phyloP scores from a whole-genome alignment of 2,113 vertebrate genomes.

The Phocoena sinus region DNA sequence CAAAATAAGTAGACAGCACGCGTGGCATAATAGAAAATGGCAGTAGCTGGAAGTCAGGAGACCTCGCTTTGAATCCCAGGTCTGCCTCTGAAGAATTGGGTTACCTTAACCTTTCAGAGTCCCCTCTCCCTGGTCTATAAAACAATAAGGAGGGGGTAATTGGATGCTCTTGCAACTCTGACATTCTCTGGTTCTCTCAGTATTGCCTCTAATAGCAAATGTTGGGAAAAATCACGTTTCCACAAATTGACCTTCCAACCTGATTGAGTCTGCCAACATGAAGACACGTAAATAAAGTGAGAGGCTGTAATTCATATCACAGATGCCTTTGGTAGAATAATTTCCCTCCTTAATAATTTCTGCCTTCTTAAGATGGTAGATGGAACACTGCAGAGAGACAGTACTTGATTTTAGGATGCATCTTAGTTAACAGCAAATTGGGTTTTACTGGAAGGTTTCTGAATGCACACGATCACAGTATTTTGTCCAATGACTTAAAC shows the following conservation, averaged over 20 bases:
- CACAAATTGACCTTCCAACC: slow-evolving; percentile 27
- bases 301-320: not conserved
- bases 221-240: slow-evolving; percentile 28
- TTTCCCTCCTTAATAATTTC: not conserved
- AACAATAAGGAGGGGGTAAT: not conserved
- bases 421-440: slow-evolving; percentile 4
- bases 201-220: not conserved
- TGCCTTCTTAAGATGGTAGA: not conserved
- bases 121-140: not conserved
- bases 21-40: not conserved
- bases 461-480: not conserved
- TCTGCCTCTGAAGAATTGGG: not conserved
- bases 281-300: slow-evolving; percentile 17
- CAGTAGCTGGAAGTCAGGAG: not conserved
- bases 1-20: slow-evolving; percentile 5
- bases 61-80: not conserved
- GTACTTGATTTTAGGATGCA: not conserved
- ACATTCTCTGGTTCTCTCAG: not conserved
- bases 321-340: not conserved
- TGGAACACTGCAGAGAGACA: not conserved
- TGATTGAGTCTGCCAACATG: not conserved
- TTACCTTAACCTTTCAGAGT: not conserved
- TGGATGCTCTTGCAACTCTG: not conserved
- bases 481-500: not conserved
- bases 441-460: not conserved